Evolutionary conservation across 2,113 vertebrate genomes (phyloP).

Genomic region (Sapajus apella): DNA sequence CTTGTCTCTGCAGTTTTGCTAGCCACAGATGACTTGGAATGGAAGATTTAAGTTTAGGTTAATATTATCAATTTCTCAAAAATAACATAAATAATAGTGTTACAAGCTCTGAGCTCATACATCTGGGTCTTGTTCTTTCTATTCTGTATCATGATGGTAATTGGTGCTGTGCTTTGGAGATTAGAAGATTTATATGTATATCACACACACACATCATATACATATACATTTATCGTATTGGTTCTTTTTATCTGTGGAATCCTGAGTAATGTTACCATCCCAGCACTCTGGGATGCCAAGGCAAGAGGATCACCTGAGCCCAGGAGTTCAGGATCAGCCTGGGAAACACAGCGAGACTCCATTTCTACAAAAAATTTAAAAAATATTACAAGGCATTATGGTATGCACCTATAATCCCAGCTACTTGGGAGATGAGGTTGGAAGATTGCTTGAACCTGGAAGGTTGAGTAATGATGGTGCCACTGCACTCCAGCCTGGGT

Average conservation of each 20-base stretch:
- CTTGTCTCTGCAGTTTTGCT: slow-evolving; percentile 22
- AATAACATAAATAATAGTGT: background rate
- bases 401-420: too few relatives aligned
- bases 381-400: too few relatives aligned
- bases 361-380: too few relatives aligned
- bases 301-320: too few relatives aligned
- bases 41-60: background rate
- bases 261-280: background rate
- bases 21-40: background rate
- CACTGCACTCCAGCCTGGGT: too few relatives aligned
- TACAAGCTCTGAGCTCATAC: background rate
- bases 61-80: slow-evolving; percentile 18
- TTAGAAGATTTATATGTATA: background rate
- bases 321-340: too few relatives aligned
- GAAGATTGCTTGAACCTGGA: too few relatives aligned
- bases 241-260: background rate
- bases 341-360: too few relatives aligned
- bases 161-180: background rate
- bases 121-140: background rate
- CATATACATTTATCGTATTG: background rate
- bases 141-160: background rate
- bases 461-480: too few relatives aligned
- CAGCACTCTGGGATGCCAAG: background rate
- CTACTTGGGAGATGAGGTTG: too few relatives aligned
- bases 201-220: background rate